Conservation (phyloP, 2,888 invertebrate species). For the Adelphocoris suturalis region DNA sequence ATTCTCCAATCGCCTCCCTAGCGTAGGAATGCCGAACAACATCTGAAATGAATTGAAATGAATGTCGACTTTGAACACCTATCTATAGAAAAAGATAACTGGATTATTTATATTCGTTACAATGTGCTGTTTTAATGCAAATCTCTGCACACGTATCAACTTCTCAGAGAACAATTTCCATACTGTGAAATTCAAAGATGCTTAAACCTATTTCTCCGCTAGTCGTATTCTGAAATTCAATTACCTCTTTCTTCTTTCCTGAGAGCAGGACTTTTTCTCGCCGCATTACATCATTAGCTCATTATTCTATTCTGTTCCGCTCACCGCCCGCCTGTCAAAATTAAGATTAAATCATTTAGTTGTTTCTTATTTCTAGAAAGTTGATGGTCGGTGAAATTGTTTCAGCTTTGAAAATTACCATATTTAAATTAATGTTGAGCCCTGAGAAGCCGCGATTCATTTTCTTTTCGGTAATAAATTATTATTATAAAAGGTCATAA, state of each 20-base stretch:
- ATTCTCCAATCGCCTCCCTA: no score
- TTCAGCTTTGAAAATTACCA: slow-evolving; percentile 38
- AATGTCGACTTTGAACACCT: no score
- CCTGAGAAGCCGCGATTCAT: neutral
- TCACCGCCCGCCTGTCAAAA: slow-evolving; percentile 27
- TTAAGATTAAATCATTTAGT: slow-evolving; percentile 47
- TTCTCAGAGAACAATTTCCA: no score
- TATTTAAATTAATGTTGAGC: slow-evolving; percentile 39
- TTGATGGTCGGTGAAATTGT: slow-evolving; percentile 42
- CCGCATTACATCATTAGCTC: slow-evolving; percentile 12
- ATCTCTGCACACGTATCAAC: no score
- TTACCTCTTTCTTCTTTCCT: neutral
- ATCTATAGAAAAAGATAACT: no score
- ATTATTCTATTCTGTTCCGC: slow-evolving; percentile 14
- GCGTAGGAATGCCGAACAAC: no score
- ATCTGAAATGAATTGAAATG: no score
- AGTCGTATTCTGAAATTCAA: slow-evolving; percentile 13
- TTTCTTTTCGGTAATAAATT: neutral
- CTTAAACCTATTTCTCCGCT: neutral
- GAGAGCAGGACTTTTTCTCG: neutral
- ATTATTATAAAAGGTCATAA: neutral
- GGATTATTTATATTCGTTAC: no score
- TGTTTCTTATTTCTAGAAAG: slow-evolving; percentile 54
- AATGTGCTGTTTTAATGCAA: no score
- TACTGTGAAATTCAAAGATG: no score